phyloP scores from a whole-genome alignment of 2,797 vertebrate genomes.

The Adrianichthys oophorus region DNA sequence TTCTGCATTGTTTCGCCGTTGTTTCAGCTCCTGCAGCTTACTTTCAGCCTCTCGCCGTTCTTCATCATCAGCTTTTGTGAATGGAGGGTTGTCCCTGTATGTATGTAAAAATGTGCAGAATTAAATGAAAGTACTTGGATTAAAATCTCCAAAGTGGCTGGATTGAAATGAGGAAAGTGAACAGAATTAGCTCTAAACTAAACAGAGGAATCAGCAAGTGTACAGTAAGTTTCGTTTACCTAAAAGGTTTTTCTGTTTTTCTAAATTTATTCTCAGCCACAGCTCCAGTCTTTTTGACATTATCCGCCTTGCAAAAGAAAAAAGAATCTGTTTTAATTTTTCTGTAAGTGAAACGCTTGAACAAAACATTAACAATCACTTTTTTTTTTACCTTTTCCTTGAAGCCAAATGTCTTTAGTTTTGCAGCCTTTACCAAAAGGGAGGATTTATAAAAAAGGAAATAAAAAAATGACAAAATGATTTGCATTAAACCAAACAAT shows the following conservation, averaged over 20 bases:
- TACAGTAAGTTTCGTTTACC: conserved; percentile 69
- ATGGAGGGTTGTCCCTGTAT: conserved; percentile 64
- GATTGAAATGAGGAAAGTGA: too few species aligned
- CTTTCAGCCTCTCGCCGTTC: conserved; percentile 81
- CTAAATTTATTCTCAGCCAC: conserved; percentile 82
- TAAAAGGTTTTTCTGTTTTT: conserved; percentile 83
- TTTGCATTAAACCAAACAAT: not conserved
- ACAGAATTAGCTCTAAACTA: too few species aligned
- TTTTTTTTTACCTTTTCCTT: conserved; percentile 72
- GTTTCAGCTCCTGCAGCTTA: conserved; percentile 86
- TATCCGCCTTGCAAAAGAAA: conserved; percentile 60
- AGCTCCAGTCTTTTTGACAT: conserved; percentile 78
- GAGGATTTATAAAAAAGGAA: conserved; percentile 8
- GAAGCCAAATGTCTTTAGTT: conserved; percentile 66
- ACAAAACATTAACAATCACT: not conserved
- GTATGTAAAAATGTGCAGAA: not conserved
- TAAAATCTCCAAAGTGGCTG: too few species aligned
- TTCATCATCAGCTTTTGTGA: conserved; percentile 54
- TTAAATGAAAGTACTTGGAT: not conserved
- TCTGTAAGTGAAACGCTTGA: not conserved
- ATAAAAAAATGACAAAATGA: not conserved
- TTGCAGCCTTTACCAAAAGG: conserved; percentile 67
- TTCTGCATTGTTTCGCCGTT: conserved; percentile 81
- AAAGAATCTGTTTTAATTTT: not conserved
- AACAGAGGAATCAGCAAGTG: too few species aligned